Evolutionary conservation across 2,113 vertebrate species (phyloP).

Genomic region (Trematomus loennbergii): DNA sequence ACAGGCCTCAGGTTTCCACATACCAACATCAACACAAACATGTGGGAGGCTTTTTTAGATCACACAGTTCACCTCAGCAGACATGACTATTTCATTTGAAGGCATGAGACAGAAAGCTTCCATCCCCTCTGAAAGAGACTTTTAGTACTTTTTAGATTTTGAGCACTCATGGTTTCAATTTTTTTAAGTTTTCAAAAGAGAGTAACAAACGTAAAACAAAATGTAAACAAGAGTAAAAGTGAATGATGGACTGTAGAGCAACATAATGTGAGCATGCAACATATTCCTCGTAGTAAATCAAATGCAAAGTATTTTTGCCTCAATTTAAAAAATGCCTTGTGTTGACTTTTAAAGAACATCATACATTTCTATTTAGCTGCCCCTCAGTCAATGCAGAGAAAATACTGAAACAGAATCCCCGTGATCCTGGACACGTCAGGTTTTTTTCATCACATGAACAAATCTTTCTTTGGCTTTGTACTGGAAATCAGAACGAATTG

Average conservation of each 20-base stretch:
- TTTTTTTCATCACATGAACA: constrained; percentile 23
- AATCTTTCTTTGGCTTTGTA: constrained; percentile 41
- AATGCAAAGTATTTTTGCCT: not conserved
- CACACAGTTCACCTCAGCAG: constrained; percentile 3
- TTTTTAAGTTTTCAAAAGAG: constrained; percentile 6
- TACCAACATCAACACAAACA: not conserved
- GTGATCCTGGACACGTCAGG: not conserved
- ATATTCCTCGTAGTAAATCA: not conserved
- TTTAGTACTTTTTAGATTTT: not conserved
- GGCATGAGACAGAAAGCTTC: constrained; percentile 50
- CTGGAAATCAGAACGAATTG: not conserved
- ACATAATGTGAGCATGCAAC: not conserved
- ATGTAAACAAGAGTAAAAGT: constrained; percentile 63
- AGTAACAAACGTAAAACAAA: constrained; percentile 8
- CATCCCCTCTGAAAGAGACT: constrained; percentile 18
- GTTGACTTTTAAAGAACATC: constrained; percentile 4
- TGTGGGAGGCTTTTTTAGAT: not conserved
- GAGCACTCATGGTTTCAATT: constrained; percentile 36
- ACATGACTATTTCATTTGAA: constrained; percentile 43
- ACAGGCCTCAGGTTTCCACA: not conserved
- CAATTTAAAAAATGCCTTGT: not conserved
- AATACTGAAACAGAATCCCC: constrained; percentile 2
- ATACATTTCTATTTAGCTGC: constrained; percentile 54
- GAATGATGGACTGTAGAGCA: constrained; percentile 13
- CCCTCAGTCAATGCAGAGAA: constrained; percentile 18